Evolutionary conservation across 2,888 invertebrate species (phyloP).

Genomic region (Andrena dorsata): DNA sequence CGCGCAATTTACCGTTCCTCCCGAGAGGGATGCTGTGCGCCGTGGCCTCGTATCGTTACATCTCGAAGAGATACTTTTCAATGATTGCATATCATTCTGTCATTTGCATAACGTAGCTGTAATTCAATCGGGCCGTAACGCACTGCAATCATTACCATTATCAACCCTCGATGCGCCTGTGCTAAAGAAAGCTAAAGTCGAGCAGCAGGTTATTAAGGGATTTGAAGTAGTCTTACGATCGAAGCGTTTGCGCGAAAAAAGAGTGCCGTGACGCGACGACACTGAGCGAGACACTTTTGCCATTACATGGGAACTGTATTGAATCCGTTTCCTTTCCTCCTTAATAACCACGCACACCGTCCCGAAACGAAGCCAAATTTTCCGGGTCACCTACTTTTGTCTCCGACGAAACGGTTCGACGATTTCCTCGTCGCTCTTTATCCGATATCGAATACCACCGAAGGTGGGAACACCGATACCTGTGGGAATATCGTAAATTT

Average conservation of each 20-base stretch:
- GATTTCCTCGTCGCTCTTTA: slow-evolving; percentile 8
- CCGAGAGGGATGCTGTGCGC: slow-evolving; percentile 35
- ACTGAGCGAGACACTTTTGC: neutral
- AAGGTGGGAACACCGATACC: neutral
- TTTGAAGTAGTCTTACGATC: neutral
- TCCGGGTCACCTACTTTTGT: neutral
- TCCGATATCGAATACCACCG: neutral
- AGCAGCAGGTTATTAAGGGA: neutral
- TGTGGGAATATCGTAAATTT: neutral
- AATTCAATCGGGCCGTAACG: neutral
- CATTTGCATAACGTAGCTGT: neutral
- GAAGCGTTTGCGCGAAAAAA: neutral
- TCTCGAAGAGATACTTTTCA: neutral
- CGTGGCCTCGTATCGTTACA: neutral
- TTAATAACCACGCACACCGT: neutral
- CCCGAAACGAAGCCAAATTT: slow-evolving; percentile 6
- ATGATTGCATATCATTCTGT: neutral
- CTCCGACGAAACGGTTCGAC: neutral
- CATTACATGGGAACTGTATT: neutral
- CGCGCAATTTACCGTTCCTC: neutral
- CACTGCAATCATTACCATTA: neutral
- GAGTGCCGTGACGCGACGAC: neutral
- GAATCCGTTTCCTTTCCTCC: neutral
- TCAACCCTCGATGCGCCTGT: too few relatives aligned
- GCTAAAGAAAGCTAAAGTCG: neutral